phyloP scores from a whole-genome alignment of 2,888 invertebrate species.

The Carcina quercana region DNA sequence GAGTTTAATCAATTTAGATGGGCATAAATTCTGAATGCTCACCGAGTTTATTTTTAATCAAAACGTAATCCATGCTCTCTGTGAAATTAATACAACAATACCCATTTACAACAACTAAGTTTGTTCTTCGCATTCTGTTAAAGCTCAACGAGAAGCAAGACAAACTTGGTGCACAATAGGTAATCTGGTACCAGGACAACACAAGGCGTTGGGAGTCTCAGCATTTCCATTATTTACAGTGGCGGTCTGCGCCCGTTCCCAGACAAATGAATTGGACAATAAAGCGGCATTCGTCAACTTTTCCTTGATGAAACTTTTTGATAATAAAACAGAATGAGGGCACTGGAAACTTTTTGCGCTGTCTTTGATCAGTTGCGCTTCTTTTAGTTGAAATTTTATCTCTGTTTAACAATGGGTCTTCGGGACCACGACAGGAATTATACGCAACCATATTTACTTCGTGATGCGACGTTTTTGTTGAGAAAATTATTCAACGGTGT shows the following conservation, averaged over 20 bases:
- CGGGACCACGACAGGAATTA: constrained; percentile 13
- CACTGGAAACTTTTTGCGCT: constrained; percentile 38
- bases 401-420: constrained; percentile 4
- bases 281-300: constrained; percentile 52
- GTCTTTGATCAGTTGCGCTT: constrained; percentile 46
- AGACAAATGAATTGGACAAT: constrained; percentile 57
- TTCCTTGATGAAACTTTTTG: constrained; percentile 51
- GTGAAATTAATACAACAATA: constrained; percentile 7
- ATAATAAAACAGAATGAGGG: constrained; percentile 45
- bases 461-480: constrained; percentile 20
- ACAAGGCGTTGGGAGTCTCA: constrained; percentile 31
- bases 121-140: constrained; percentile 38
- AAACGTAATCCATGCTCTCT: too few relatives aligned
- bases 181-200: constrained; percentile 32
- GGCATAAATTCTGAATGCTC: too few relatives aligned
- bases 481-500: too few relatives aligned
- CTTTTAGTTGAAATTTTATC: constrained; percentile 31
- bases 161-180: constrained; percentile 49
- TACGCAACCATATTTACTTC: too few relatives aligned
- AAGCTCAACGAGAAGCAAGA: constrained; percentile 40
- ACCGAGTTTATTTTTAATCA: too few relatives aligned
- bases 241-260: constrained; percentile 40
- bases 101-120: constrained; percentile 24
- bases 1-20: too few relatives aligned
- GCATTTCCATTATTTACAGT: constrained; percentile 49